Evolutionary conservation across 2,113 vertebrate genomes (phyloP), one percentile per base, ranked within the genome.

Genomic region (Psammodynastes pulverulentus): DNA sequence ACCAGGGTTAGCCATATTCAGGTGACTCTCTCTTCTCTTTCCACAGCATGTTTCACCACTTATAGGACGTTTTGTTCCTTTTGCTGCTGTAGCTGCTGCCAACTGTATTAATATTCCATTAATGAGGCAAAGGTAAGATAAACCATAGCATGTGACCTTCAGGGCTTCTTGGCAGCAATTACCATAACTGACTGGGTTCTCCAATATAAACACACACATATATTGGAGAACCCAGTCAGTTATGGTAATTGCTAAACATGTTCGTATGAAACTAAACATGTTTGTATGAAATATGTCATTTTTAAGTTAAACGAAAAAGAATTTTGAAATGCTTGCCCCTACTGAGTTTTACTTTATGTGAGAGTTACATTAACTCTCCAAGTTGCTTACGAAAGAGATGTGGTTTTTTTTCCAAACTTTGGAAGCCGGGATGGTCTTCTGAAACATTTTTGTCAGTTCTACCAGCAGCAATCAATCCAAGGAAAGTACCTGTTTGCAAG

Each of bases 61-160:
- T 92, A 96, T 99, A 96, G 99, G 99, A 96, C 98, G 99, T 8
- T 99, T 99, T 94, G 99, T 99, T 93, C 99, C 99, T 84, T 99
- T 99, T 91, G 99, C 99, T 97, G 99, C 99, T 45, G 99, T 99
- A n/a, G 99, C 99, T 91, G 98, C 99, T 96, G 99, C 99, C 89
- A 99, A 99, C 96, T 99, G 99, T 96, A 99, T 99, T 97, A 99
- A 99, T 93, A 99, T 99, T 94, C 99, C 99, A 1, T 96, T 99
- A 94, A 99, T 99, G 99, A 98, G 99, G 94, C 99, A 99, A 97
- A 98, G 99, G 99, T 99, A 97, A 97, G 96, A 34, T 19, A 94
- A 97, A 96, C 24, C 9, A 92, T 92, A 89, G 34, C 94, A 39
- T 45, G 91, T 91, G 89, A 52, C 8, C n/a, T 85, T 29, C n/a